A percentile compares a stretch with the other conserved stretches of the same genome.
Conservation (phyloP, 2,113 vertebrate species). For the Hyla sarda region DNA sequence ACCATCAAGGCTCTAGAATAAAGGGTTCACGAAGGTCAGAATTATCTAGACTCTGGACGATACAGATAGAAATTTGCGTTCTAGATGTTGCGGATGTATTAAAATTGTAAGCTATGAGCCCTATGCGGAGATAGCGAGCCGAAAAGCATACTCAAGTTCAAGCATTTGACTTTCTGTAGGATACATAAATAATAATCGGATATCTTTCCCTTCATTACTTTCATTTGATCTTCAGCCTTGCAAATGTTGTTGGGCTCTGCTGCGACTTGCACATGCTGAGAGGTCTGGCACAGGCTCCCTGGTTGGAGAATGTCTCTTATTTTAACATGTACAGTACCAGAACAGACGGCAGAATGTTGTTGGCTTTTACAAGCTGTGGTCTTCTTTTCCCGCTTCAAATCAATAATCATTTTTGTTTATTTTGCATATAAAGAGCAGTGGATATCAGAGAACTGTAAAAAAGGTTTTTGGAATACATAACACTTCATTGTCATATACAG, state of each 20-base stretch:
- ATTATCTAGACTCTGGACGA: neutral
- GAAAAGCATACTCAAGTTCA: neutral
- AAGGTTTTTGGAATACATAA: neutral
- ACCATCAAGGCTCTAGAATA: neutral
- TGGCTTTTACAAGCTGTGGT: neutral
- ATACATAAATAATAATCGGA: slow-evolving; percentile 18
- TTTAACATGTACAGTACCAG: slow-evolving; percentile 31
- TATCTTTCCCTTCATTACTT: slow-evolving; percentile 29
- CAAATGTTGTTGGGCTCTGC: slow-evolving; percentile 40
- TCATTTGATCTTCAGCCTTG: slow-evolving; percentile 32
- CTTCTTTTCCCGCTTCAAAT: neutral
- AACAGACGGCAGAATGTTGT: neutral
- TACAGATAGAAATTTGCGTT: neutral
- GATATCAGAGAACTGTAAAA: neutral
- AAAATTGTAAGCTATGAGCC: neutral
- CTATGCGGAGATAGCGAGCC: neutral
- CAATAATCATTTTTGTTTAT: neutral
- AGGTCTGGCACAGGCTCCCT: slow-evolving; percentile 19
- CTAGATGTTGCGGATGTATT: neutral
- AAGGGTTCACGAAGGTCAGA: neutral
- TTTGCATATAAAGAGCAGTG: neutral
- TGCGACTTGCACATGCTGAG: slow-evolving; percentile 36
- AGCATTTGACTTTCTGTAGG: neutral
- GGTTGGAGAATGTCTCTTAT: slow-evolving; percentile 12
- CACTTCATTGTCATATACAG: neutral